phyloP scores from a whole-genome alignment of 2,888 invertebrate species.

The Meghimatium bilineatum region DNA sequence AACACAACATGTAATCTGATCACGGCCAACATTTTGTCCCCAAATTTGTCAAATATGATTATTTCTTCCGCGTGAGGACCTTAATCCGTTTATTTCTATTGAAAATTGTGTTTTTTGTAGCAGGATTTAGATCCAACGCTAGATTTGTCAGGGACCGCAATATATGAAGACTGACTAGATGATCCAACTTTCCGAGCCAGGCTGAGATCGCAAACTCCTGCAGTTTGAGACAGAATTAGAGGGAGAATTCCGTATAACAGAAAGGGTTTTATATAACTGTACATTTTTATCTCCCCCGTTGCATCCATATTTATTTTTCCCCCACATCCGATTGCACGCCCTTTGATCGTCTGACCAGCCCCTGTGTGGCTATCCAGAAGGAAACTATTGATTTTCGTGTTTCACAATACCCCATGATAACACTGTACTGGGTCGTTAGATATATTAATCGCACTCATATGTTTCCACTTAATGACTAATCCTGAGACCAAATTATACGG shows the following conservation, averaged over 20 bases:
- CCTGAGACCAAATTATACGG: too few species aligned
- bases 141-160: too few species aligned
- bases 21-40: not conserved
- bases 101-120: too few species aligned
- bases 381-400: not conserved
- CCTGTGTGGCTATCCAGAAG: not conserved
- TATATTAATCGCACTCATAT: too few species aligned
- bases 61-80: not conserved
- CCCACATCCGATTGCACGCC: conserved; percentile 8
- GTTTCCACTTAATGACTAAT: too few species aligned
- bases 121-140: too few species aligned
- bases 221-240: not conserved
- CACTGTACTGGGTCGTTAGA: not conserved
- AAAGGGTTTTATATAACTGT: not conserved
- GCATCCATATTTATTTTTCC: conserved; percentile 1
- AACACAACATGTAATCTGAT: not conserved
- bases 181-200: too few species aligned
- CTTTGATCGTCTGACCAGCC: not conserved
- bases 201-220: not conserved
- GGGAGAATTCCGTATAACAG: not conserved
- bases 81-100: too few species aligned
- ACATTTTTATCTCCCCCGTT: not conserved
- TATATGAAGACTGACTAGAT: too few species aligned
- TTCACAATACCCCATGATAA: not conserved
- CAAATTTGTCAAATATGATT: not conserved